Evolutionary conservation across 1,140 invertebrate genomes (phyloP), one percentile per base, ranked within the genome.

Genomic region (Bombus haemorrhoidalis): DNA sequence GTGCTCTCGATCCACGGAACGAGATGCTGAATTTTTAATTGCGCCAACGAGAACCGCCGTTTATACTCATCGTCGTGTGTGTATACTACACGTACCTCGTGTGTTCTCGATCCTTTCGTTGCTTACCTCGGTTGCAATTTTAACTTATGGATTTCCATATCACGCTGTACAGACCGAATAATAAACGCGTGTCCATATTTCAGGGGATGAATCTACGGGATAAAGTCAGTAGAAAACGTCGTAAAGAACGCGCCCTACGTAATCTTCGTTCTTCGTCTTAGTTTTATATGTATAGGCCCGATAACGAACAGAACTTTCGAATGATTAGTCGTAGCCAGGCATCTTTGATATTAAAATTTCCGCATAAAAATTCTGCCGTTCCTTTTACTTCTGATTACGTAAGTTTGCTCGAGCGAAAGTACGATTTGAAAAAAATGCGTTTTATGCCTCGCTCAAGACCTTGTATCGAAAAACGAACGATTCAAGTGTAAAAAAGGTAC

Each of bases 21-120:
- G 83, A 47, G 39, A 72, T 10, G 66, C 12, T 80, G 83, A 62
- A 85, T 85, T 85, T 85, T 85, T 71, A 85, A 85, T 80, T 72
- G 53, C 83, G n/a, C 76, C 39, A 68, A 25, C 37, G 25, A 34
- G 22, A 18, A 10, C 15, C 18, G 32, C 15, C 53, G 25, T 77
- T 77, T 39, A 47, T n/a, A 59, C 25, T 3, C 47, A 18, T 28
- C 0, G 3, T 5, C 12, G 53, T 32, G 57, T 25, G 13, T 18
- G 15, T 37, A 1, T 32, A n/a, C 25, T 41, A 37, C n/a, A 34
- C 34, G 34, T 25, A 10, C 8, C 9, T 12, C 3, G 64, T 3
- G 25, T n/a, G 69, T 22, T 34, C 34, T 12, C 57, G 59, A 68
- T 25, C 5, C 47, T 39, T 28, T 64, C 81, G 47, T 53, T 53